These are phyloP conservation scores for Dysdera silvatica DNA, from an alignment of 1,140 invertebrate species.

Conservation along the genomic window DNA sequence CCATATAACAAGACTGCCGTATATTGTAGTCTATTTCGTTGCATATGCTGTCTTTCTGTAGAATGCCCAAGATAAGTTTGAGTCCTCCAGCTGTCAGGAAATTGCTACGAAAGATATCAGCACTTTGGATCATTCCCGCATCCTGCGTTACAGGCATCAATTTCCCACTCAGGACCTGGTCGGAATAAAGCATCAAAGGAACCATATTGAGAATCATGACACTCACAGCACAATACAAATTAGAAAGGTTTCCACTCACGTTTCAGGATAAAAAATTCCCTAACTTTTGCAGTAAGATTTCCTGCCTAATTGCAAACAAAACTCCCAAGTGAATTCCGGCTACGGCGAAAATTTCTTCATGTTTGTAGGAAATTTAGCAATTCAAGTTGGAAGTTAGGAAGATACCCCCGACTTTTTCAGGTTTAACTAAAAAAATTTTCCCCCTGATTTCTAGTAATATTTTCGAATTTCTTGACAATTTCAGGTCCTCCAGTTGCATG, in stretches of 20 bases:
- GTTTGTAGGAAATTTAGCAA: too few species aligned
- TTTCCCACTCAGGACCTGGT: conserved; percentile 48
- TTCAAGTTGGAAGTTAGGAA: too few species aligned
- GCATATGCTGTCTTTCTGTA: conserved; percentile 47
- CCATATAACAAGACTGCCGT: conserved; percentile 49
- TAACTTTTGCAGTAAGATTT: too few species aligned
- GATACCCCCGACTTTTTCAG: too few species aligned
- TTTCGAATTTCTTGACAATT: not conserved
- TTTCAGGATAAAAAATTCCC: not conserved
- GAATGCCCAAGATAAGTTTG: conserved; percentile 44
- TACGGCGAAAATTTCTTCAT: too few species aligned
- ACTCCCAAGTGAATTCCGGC: too few species aligned
- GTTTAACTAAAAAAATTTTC: too few species aligned
- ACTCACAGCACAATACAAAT: not conserved
- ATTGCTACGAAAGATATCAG: conserved; percentile 46
- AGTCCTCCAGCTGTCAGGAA: conserved; percentile 48
- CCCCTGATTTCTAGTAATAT: not conserved
- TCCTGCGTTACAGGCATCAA: conserved; percentile 47
- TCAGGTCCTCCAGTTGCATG: not conserved
- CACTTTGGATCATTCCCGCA: conserved; percentile 39
- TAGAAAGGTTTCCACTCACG: conserved; percentile 15
- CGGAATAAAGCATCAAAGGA: conserved; percentile 7
- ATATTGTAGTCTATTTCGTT: conserved; percentile 48
- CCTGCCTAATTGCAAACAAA: not conserved
- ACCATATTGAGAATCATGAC: not conserved